These are phyloP conservation scores for Tor tambroides DNA, from an alignment of 2,113 vertebrate species.

Conservation along the genomic window DNA sequence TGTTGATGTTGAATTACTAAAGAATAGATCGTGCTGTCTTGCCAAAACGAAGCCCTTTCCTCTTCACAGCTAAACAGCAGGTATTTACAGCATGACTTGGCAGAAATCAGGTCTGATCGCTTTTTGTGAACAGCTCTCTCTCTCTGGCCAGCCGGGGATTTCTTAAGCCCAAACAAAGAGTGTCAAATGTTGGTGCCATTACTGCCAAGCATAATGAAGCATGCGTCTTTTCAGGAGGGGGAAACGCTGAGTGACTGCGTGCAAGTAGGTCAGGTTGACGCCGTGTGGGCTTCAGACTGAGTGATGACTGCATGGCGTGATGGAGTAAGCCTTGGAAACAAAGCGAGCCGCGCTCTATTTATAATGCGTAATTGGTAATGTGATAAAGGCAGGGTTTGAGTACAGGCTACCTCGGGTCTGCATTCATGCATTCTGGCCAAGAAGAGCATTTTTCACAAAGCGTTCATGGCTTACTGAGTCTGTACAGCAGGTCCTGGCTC, in stretches of 20 bases:
- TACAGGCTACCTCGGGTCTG: constrained; percentile 23
- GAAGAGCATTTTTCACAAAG: constrained; percentile 29
- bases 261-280: constrained; percentile 61
- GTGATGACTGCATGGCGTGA: constrained; percentile 76
- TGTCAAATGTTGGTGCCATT: constrained; percentile 74
- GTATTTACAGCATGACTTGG: constrained; percentile 52
- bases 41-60: constrained; percentile 6
- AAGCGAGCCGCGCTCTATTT: constrained; percentile 72
- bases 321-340: constrained; percentile 72
- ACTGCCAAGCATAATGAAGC: constrained; percentile 75
- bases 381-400: constrained; percentile 66
- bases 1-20: not conserved
- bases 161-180: constrained; percentile 71
- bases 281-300: constrained; percentile 73
- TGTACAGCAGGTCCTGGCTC: constrained; percentile 26
- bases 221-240: constrained; percentile 47
- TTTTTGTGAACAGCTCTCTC: constrained; percentile 59
- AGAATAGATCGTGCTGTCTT: constrained; percentile 1
- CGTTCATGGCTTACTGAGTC: not conserved
- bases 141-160: constrained; percentile 63
- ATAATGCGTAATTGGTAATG: constrained; percentile 79
- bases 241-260: constrained; percentile 25
- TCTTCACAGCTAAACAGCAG: constrained; percentile 25
- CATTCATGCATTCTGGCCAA: not conserved
- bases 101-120: constrained; percentile 53